Evolutionary conservation across 2,113 vertebrate genomes (phyloP).

Genomic region (Indicator indicator): DNA sequence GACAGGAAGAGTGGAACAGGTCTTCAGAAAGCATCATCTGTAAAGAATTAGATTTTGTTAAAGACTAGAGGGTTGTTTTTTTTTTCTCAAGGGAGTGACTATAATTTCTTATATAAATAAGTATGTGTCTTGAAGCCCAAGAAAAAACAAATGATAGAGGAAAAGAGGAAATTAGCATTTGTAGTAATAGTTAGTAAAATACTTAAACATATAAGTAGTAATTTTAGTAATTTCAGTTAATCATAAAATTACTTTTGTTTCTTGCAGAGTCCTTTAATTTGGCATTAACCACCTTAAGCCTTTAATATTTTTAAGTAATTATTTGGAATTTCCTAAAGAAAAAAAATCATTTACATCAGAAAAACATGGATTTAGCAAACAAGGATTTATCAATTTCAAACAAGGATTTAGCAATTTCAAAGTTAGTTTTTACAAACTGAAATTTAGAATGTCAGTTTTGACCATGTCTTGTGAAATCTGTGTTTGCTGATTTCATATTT

Average conservation of each 20-base stretch:
- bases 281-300: background rate
- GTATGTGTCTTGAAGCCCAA: background rate
- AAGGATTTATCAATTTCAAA: background rate
- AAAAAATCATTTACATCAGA: background rate
- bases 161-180: background rate
- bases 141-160: background rate
- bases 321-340: background rate
- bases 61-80: background rate
- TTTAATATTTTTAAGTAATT: background rate
- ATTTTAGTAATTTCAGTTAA: background rate
- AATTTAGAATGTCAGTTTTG: background rate
- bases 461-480: background rate
- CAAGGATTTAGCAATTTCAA: background rate
- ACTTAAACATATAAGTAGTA: background rate
- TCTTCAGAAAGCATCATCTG: background rate
- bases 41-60: background rate
- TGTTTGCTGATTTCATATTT: background rate
- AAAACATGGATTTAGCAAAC: background rate
- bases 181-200: background rate
- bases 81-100: background rate
- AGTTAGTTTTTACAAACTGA: background rate
- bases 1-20: background rate
- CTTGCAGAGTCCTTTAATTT: background rate
- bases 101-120: background rate
- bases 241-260: background rate